A percentile compares a stretch with the other conserved stretches of the same genome.
Evolutionary conservation across 2,113 vertebrate species (phyloP).

Genomic region (Pelusios castaneus): DNA sequence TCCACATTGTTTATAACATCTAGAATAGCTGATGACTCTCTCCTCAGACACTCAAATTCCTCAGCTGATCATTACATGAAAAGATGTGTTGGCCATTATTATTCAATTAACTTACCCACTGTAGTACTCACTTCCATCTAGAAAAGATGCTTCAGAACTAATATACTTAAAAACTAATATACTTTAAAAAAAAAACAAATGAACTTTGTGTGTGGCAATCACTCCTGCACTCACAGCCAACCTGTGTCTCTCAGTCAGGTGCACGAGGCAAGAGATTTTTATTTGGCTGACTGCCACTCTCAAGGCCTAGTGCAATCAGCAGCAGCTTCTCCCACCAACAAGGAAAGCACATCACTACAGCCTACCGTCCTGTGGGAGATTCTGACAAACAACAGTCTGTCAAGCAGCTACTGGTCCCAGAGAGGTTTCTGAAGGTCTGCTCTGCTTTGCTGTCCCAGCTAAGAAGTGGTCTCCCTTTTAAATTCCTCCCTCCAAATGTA

Average conservation of each 20-base stretch:
- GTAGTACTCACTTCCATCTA: neutral
- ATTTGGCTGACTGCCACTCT: neutral
- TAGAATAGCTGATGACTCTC: neutral
- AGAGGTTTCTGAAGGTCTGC: neutral
- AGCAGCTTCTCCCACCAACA: neutral
- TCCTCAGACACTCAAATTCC: neutral
- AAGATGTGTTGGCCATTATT: neutral
- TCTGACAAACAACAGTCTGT: neutral
- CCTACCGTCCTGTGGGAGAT: neutral
- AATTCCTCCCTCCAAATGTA: neutral
- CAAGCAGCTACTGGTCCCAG: neutral
- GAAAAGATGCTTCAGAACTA: neutral
- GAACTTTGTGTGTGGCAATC: neutral
- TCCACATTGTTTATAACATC: neutral
- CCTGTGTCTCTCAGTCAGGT: neutral
- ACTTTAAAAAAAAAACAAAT: neutral
- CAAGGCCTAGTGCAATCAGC: neutral
- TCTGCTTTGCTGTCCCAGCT: neutral
- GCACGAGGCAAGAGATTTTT: neutral
- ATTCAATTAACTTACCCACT: neutral
- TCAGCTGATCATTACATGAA: neutral
- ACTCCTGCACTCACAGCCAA: neutral
- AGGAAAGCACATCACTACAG: neutral
- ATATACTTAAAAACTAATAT: neutral
- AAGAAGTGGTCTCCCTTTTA: neutral